Conservation (phyloP, 2,888 invertebrate genomes). For the Ramazzottius varieornatus region DNA sequence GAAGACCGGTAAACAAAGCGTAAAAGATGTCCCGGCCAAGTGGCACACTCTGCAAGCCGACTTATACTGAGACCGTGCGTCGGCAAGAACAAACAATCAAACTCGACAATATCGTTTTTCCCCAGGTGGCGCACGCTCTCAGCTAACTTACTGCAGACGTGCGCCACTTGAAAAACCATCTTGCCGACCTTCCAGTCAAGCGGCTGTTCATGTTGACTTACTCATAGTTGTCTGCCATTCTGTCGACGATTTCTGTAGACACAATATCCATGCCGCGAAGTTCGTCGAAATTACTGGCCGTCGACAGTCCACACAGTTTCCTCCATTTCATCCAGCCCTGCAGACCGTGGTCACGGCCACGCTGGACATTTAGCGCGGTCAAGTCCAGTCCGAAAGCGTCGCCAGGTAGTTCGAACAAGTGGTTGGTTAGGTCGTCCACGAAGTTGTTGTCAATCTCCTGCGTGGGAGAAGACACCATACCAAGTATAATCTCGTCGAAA, state of each 20-base stretch:
- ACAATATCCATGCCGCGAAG: constrained; percentile 12
- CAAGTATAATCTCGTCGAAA: neutral
- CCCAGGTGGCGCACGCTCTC: too few species aligned
- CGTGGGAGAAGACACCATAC: neutral
- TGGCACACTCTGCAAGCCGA: too few species aligned
- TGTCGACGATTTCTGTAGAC: constrained; percentile 11
- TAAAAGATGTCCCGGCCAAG: too few species aligned
- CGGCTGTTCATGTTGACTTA: too few species aligned
- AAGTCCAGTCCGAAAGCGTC: constrained; percentile 15
- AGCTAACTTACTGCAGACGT: too few species aligned
- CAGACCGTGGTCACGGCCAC: constrained; percentile 19
- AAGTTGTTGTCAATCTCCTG: neutral
- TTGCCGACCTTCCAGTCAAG: too few species aligned
- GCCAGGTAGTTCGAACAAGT: neutral
- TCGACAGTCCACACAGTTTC: constrained; percentile 14
- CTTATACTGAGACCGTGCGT: too few species aligned
- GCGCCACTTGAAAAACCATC: too few species aligned
- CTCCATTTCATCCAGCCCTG: constrained; percentile 15
- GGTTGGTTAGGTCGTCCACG: neutral
- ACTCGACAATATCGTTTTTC: too few species aligned
- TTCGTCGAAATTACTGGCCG: constrained; percentile 15
- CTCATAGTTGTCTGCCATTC: neutral
- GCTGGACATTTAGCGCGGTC: constrained; percentile 18
- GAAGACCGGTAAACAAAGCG: too few species aligned
- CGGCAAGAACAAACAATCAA: too few species aligned